phyloP scores from a whole-genome alignment of 2,113 vertebrate genomes.

The Solea solea region DNA sequence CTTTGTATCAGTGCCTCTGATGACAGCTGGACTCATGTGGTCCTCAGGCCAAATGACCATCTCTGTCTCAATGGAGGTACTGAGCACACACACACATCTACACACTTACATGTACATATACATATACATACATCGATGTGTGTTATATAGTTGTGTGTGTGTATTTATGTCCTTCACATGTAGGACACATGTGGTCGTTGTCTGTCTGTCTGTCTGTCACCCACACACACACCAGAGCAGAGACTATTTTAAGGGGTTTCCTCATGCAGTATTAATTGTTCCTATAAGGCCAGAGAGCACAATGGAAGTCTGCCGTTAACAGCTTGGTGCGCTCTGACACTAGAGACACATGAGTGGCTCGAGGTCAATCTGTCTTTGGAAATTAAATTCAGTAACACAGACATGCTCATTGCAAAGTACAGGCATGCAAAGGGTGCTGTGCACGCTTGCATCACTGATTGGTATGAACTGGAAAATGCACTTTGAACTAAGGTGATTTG shows the following conservation, averaged over 20 bases:
- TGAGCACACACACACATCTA: conserved; percentile 8
- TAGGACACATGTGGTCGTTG: not conserved
- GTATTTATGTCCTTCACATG: not conserved
- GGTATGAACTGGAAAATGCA: too few species aligned
- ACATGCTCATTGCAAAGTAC: conserved; percentile 16
- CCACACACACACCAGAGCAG: not conserved
- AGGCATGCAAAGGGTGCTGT: not conserved
- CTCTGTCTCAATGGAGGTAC: conserved; percentile 20
- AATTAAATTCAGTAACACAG: conserved; percentile 33
- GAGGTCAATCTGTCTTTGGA: conserved; percentile 39
- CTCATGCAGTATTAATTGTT: conserved; percentile 54
- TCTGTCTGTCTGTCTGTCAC: not conserved
- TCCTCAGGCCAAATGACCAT: conserved; percentile 29
- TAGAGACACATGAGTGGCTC: conserved; percentile 27
- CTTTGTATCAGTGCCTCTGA: conserved; percentile 21
- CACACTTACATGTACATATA: conserved; percentile 4
- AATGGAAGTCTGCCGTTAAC: conserved; percentile 39
- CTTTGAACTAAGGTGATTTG: too few species aligned
- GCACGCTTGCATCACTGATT: too few species aligned
- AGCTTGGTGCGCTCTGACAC: conserved; percentile 45
- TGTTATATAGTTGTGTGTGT: too few species aligned
- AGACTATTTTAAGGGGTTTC: conserved; percentile 49
- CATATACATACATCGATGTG: not conserved
- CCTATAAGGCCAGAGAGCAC: conserved; percentile 33
- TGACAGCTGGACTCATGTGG: conserved; percentile 52